These are phyloP conservation scores for Polydrusus cervinus DNA, from an alignment of 2,888 invertebrate genomes.

Conservation along the genomic window DNA sequence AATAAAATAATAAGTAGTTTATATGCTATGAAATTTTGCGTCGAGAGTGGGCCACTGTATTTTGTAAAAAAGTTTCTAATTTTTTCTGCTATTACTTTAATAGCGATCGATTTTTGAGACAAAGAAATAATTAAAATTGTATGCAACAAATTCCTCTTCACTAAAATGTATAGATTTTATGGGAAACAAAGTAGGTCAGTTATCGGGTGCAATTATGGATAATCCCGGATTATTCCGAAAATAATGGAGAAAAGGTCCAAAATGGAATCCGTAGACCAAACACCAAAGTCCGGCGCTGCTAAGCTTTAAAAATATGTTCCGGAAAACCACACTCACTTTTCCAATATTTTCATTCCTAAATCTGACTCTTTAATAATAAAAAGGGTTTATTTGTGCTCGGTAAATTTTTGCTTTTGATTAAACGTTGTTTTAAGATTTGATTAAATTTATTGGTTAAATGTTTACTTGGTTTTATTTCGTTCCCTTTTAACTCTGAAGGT, in stretches of 20 bases:
- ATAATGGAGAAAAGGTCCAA: slow-evolving; percentile 17
- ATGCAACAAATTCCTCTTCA: background rate
- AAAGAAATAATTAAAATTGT: background rate
- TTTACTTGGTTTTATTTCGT: background rate
- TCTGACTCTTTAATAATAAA: slow-evolving; percentile 2
- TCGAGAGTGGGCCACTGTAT: no score
- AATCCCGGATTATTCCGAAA: slow-evolving; percentile 15
- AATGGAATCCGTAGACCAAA: slow-evolving; percentile 13
- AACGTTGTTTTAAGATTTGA: no score
- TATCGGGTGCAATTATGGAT: background rate
- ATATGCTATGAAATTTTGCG: no score
- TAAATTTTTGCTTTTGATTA: background rate
- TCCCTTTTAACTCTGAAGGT: background rate
- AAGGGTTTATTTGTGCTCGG: slow-evolving; percentile 3
- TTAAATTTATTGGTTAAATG: no score
- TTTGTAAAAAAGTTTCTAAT: no score
- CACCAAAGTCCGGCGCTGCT: background rate
- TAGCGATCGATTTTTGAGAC: no score
- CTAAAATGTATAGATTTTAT: slow-evolving; percentile 8
- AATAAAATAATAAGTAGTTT: no score
- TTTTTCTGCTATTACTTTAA: no score
- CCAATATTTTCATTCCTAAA: slow-evolving; percentile 14
- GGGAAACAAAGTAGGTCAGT: slow-evolving; percentile 3
- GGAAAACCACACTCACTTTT: background rate
- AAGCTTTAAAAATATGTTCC: slow-evolving; percentile 8